Evolutionary conservation across 2,113 vertebrate genomes (phyloP), one percentile per base, ranked within the genome.

Genomic region (Petaurus breviceps): DNA sequence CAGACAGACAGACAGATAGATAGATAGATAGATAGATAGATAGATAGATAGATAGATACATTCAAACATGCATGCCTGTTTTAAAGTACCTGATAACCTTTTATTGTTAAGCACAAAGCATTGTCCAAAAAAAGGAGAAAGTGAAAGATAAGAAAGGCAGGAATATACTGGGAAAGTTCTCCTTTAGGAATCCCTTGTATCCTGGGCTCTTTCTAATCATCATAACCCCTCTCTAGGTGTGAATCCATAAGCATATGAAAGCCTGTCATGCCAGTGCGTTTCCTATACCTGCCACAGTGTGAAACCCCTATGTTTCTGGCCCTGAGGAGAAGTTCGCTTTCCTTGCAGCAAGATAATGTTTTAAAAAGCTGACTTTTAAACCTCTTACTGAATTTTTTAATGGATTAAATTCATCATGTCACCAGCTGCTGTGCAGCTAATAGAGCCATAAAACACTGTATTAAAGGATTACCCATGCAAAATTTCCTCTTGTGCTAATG

Each of bases 321-420:
- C 98, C 98, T 25, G 95, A 98, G 98, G 98, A 99, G 96, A 98
- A 98, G 98, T 98, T 99, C 98, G 97, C 97, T 98, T 99, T 97
- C 98, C 98, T 98, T 98, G 98, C 97, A 99, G 98, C 98, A 99
- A 99, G 98, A 99, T 99, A 99, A 98, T 99, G 98, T 98, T 99
- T 99, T 98, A 99, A 99, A 99, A 99, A 99, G 98, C 99, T 99
- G 99, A 99, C 99, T 99, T 99, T 99, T 99, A 99, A 99, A 99
- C 99, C 99, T 99, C 99, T 99, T 98, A 98, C 98, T 99, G 98
- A 98, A 99, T 98, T 98, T 99, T 99, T 99, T 99, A 99, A 99
- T 99, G 99, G 99, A 99, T 99, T 99, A 99, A 99, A 99, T 99
- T 99, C 99, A 99, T 99, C 99, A 99, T 99, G 99, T 99, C 99